Percentiles rank a stretch among this genome's conserved stretches.
Evolutionary conservation across 1,140 invertebrate genomes (phyloP).

Genomic region (Drosophila murphyi): DNA sequence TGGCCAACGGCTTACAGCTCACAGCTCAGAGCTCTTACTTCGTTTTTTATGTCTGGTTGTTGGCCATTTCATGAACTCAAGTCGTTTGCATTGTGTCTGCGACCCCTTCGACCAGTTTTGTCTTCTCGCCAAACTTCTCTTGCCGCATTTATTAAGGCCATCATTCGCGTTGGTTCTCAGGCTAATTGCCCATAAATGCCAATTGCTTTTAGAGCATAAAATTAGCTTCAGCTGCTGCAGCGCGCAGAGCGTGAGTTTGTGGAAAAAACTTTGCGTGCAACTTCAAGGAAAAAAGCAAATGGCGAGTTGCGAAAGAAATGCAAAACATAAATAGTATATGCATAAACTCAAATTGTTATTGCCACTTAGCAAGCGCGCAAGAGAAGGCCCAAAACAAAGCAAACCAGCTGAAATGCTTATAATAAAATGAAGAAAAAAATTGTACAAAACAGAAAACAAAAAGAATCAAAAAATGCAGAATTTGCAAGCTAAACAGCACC

Average conservation of each 20-base stretch:
- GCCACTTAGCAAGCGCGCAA: constrained; percentile 59
- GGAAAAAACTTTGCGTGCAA: neutral
- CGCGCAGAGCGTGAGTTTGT: constrained; percentile 10
- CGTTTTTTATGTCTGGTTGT: constrained; percentile 30
- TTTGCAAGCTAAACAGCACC: constrained; percentile 34
- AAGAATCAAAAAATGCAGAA: constrained; percentile 35
- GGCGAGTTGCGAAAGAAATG: constrained; percentile 7
- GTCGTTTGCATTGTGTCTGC: constrained; percentile 47
- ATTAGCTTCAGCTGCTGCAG: constrained; percentile 16
- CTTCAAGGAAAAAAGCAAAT: constrained; percentile 20
- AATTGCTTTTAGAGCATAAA: constrained; percentile 49
- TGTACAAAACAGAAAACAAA: neutral
- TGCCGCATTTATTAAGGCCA: constrained; percentile 17
- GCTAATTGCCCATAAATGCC: constrained; percentile 52
- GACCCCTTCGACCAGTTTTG: constrained; percentile 36
- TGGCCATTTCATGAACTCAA: constrained; percentile 30
- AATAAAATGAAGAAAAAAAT: neutral
- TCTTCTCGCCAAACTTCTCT: neutral
- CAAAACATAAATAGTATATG: constrained; percentile 62
- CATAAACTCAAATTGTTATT: constrained; percentile 75
- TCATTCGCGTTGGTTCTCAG: constrained; percentile 27
- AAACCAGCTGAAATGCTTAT: constrained; percentile 19
- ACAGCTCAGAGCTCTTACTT: constrained; percentile 17
- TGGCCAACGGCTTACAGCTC: constrained; percentile 3
- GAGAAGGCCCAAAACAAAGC: constrained; percentile 33